phyloP scores from a whole-genome alignment of 2,797 vertebrate species.

The Neosilurus mollespiculum region DNA sequence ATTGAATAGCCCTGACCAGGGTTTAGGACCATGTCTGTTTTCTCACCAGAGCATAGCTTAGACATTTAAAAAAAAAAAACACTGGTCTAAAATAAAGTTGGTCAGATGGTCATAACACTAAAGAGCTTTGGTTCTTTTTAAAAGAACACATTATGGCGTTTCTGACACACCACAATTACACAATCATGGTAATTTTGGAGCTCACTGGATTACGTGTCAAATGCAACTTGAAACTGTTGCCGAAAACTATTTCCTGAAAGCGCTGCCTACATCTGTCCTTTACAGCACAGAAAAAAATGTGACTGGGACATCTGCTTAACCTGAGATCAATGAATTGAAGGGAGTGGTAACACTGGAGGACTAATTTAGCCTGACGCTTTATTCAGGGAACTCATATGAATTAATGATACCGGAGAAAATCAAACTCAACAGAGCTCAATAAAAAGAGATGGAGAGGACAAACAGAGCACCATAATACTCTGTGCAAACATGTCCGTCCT shows the following conservation, averaged over 20 bases:
- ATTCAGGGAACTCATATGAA: slow-evolving; percentile 41
- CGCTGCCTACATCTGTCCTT: not conserved
- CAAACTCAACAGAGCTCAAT: slow-evolving; percentile 20
- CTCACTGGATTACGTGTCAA: not conserved
- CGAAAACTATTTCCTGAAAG: slow-evolving; percentile 8
- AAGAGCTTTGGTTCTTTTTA: not conserved
- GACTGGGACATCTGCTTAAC: not conserved
- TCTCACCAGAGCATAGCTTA: not conserved
- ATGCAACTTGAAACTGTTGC: not conserved
- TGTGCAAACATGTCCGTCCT: not conserved
- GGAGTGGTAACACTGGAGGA: slow-evolving; percentile 9
- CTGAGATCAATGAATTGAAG: slow-evolving; percentile 11
- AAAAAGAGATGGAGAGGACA: slow-evolving; percentile 13
- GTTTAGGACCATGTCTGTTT: not conserved
- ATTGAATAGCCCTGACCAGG: not conserved
- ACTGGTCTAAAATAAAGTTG: not conserved
- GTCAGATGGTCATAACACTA: not conserved
- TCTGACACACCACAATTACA: not conserved
- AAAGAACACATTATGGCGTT: not conserved
- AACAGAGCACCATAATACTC: not conserved
- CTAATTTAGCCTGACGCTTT: slow-evolving; percentile 27
- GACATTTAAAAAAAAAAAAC: not conserved
- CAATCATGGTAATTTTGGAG: not conserved
- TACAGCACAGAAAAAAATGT: not conserved
- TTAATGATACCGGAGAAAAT: slow-evolving; percentile 45